Conservation (phyloP, 2,888 invertebrate species). For the Lottia gigantea region DNA sequence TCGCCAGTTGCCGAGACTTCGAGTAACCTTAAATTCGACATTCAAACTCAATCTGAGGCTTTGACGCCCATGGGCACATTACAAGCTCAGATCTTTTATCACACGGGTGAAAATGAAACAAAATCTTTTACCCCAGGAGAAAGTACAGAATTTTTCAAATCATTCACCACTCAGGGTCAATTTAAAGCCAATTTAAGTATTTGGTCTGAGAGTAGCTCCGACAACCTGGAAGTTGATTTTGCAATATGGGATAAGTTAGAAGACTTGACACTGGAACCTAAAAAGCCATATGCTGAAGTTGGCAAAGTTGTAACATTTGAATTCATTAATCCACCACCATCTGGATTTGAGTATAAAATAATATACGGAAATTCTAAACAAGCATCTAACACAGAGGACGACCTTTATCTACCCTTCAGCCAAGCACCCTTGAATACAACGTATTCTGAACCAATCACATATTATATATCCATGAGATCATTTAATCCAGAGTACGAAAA, state of each 20-base stretch:
- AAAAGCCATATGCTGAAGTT: background rate
- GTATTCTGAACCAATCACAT: background rate
- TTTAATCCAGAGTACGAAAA: background rate
- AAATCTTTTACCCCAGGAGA: background rate
- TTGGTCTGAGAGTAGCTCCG: background rate
- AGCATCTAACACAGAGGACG: background rate
- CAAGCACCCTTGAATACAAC: background rate
- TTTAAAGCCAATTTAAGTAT: background rate
- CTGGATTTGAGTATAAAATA: constrained; percentile 6
- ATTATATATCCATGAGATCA: background rate
- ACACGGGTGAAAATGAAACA: background rate
- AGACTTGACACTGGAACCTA: background rate
- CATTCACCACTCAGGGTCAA: constrained; percentile 2
- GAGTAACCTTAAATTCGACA: background rate
- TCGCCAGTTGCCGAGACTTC: background rate
- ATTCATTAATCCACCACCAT: background rate
- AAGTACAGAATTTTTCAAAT: background rate
- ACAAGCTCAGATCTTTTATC: background rate
- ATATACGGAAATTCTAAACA: constrained; percentile 15
- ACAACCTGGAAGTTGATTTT: background rate
- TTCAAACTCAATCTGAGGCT: background rate
- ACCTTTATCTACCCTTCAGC: background rate
- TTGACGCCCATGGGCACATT: constrained; percentile 17
- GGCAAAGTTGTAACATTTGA: background rate
- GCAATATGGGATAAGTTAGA: constrained; percentile 15